Base-by-base conservation (phyloP, 2,113 vertebrate species). In the Dissostichus mawsoni region DNA sequence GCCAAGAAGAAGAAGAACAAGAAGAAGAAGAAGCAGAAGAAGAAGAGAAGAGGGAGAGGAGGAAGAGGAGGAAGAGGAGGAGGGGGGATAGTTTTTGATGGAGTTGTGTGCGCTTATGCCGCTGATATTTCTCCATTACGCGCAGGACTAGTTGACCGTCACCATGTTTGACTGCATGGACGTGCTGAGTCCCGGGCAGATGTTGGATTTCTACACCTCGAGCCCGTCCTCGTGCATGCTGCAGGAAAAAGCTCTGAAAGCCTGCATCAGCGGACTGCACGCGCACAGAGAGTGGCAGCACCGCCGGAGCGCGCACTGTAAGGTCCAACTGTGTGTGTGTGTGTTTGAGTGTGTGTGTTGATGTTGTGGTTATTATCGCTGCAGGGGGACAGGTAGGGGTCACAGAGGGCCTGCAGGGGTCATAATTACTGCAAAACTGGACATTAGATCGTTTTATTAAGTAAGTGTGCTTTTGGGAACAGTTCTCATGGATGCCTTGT, bases 81-180 rank as follows among this genome's bases (percentile, higher is more conserved):
- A 29, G 73, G 74, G 61, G 56, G 12, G 41, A 52, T 94, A 96
- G 96, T 98, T 95, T 98, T 98, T 96, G 96, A 98, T 98, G 97
- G 97, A 98, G 97, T 98, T 98, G 94, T 95, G 94, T 93, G 94
- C 94, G 96, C 95, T 96, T 95, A 94, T 94, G 93, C 91, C 94
- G 94, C 92, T 92, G 95, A 93, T 95, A 95, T 96, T 89, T 90
- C 93, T 93, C 93, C 94, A 92, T 94, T 94, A 94, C 95, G 96
- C 96, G 95, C 71, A 94, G 93, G 95, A 96, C 84, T 25, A 81
- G 69, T 17, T 44, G 80, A 75, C 90, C 95, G 95, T 89, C 95
- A 96, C 89, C 94, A 99, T 99, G 98, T 99, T 99, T 94, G 98
- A 99, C 96, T 99, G 98, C 94, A 96, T 99, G 97, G 98, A 99